phyloP scores from a whole-genome alignment of 2,113 vertebrate species.

The Platichthys flesus region DNA sequence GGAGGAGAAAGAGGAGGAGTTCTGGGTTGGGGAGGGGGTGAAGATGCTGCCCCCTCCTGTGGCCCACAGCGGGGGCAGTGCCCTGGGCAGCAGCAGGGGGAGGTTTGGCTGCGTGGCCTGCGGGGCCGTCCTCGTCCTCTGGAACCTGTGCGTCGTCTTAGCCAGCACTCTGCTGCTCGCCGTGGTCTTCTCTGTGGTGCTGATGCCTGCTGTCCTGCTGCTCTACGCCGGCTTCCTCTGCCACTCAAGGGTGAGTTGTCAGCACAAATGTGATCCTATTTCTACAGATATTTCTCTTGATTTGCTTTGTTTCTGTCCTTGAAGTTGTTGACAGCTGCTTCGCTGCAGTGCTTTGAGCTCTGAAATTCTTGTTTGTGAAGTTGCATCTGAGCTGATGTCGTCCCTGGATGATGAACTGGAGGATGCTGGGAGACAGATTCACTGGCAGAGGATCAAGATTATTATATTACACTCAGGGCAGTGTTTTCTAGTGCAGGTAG shows the following conservation, averaged over 20 bases:
- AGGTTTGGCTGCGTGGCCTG: slow-evolving; percentile 86
- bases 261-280: background rate
- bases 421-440: too few relatives aligned
- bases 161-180: slow-evolving; percentile 81
- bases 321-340: background rate
- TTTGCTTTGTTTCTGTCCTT: background rate
- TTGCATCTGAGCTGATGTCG: background rate
- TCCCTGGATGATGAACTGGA: too few relatives aligned
- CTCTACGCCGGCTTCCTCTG: slow-evolving; percentile 89
- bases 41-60: slow-evolving; percentile 83
- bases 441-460: too few relatives aligned
- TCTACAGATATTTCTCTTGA: background rate
- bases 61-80: slow-evolving; percentile 72
- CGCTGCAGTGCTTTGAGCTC: background rate
- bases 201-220: slow-evolving; percentile 86
- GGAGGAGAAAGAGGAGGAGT: slow-evolving; percentile 81
- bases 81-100: slow-evolving; percentile 81
- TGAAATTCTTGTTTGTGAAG: background rate
- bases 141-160: slow-evolving; percentile 82
- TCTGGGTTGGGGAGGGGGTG: slow-evolving; percentile 74
- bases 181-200: slow-evolving; percentile 80
- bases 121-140: slow-evolving; percentile 82
- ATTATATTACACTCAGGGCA: too few relatives aligned
- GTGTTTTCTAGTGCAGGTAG: too few relatives aligned
- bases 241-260: slow-evolving; percentile 86